Evolutionary conservation across 2,888 invertebrate genomes (phyloP).

Genomic region (Anthophora plumipes): DNA sequence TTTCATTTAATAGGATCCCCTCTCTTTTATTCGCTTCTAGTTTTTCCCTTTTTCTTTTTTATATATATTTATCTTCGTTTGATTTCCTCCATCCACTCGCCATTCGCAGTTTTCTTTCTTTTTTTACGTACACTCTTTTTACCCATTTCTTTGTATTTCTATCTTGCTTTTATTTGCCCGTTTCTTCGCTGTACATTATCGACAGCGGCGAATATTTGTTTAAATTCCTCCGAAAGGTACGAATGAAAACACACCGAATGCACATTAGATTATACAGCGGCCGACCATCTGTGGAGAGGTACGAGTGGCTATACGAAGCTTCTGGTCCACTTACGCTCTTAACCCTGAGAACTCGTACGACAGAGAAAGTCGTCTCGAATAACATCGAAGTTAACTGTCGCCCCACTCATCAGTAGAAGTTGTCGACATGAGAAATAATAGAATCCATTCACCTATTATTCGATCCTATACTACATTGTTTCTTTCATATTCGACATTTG

Average conservation of each 20-base stretch:
- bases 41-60: background rate
- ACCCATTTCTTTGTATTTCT: background rate
- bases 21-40: background rate
- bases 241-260: slow-evolving; percentile 59
- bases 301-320: slow-evolving; percentile 25
- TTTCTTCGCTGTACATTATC: background rate
- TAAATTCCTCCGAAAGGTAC: slow-evolving; percentile 47
- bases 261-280: slow-evolving; percentile 41
- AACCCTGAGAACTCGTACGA: slow-evolving; percentile 21
- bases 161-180: background rate
- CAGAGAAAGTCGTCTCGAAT: slow-evolving; percentile 31
- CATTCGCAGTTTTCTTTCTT: background rate
- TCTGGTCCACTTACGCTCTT: slow-evolving; percentile 35
- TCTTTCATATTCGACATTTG: too few species aligned
- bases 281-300: slow-evolving; percentile 48
- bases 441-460: slow-evolving; percentile 34
- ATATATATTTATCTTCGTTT: background rate
- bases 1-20: background rate
- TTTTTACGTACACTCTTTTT: background rate
- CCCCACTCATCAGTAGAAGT: slow-evolving; percentile 49
- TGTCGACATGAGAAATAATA: slow-evolving; percentile 49
- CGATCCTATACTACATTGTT: background rate
- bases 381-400: slow-evolving; percentile 41
- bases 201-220: background rate
- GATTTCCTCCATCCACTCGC: background rate